Conservation (phyloP, 2,888 invertebrate species). For the Disparrhopalites patrizii region DNA sequence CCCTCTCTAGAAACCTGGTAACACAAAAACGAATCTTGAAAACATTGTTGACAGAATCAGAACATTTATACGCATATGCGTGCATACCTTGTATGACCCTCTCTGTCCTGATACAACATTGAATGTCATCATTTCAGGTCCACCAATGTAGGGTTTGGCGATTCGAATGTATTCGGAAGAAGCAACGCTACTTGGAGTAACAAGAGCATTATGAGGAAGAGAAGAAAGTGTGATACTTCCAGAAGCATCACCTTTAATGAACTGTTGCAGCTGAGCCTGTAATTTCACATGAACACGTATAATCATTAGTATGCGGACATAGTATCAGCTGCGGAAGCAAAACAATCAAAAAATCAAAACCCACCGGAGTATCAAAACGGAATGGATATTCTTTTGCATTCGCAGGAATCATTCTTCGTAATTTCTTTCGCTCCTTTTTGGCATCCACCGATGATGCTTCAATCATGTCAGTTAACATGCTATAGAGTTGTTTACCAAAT, state of each 20-base stretch:
- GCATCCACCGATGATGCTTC: slow-evolving; percentile 27
- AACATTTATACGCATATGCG: neutral
- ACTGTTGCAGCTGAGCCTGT: slow-evolving; percentile 8
- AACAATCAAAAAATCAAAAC: too few species aligned
- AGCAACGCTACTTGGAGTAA: neutral
- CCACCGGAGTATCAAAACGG: neutral
- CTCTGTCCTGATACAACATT: slow-evolving; percentile 22
- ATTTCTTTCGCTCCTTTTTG: slow-evolving; percentile 24
- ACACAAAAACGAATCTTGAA: neutral
- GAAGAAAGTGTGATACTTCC: slow-evolving; percentile 16
- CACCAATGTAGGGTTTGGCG: slow-evolving; percentile 15
- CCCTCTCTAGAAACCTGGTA: slow-evolving; percentile 11
- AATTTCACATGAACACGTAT: too few species aligned
- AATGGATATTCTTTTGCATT: slow-evolving; percentile 27
- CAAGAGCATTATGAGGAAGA: neutral
- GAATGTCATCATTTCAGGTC: slow-evolving; percentile 22
- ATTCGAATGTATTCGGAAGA: slow-evolving; percentile 13
- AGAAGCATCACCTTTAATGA: slow-evolving; percentile 7
- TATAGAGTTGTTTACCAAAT: slow-evolving; percentile 43
- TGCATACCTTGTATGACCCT: slow-evolving; percentile 19
- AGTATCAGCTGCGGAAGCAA: too few species aligned
- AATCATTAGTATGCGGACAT: too few species aligned
- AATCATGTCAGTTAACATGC: slow-evolving; percentile 34
- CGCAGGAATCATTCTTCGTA: slow-evolving; percentile 19
- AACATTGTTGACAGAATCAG: neutral